Evolutionary conservation across 1,140 invertebrate species (phyloP), one percentile per base, ranked within the genome.

Genomic region (Metaphire vulgaris): DNA sequence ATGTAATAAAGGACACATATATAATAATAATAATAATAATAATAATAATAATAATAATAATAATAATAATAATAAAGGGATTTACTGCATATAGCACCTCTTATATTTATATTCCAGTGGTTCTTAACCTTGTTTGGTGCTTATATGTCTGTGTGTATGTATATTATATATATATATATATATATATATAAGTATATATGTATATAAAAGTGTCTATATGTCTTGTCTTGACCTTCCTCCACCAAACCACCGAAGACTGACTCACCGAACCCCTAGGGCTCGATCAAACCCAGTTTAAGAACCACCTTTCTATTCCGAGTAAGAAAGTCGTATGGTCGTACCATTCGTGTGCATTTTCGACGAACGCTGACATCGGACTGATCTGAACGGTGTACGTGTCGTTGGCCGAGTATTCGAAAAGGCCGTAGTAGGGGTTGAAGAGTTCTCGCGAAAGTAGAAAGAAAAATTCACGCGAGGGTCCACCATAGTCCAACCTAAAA

Each of bases 271-370:
- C n/a, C n/a, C n/a, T n/a, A n/a, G n/a, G n/a, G n/a, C n/a, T n/a
- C n/a, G n/a, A n/a, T n/a, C n/a, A n/a, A n/a, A n/a, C n/a, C n/a
- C n/a, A n/a, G n/a, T n/a, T n/a, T n/a, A n/a, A n/a, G n/a, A n/a
- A n/a, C n/a, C n/a, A n/a, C n/a, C n/a, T n/a, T n/a, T n/a, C n/a
- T n/a, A n/a, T n/a, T n/a, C n/a, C n/a, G n/a, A n/a, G n/a, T n/a
- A n/a, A n/a, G n/a, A n/a, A n/a, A n/a, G n/a, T n/a, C n/a, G n/a
- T n/a, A n/a, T n/a, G n/a, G n/a, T 56, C 6, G 41, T 79, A 92
- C 96, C 96, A 99, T 85, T 98, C 95, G 80, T 96, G 93, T 83
- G 95, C 92, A 84, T 98, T 96, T 82, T 99, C 96, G n/a, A 98
- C 95, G 84, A 98, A 97, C 0, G 94, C 92, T 15, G 95, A 98